Conservation (phyloP, 2,113 vertebrate species). For the Perccottus glenii region DNA sequence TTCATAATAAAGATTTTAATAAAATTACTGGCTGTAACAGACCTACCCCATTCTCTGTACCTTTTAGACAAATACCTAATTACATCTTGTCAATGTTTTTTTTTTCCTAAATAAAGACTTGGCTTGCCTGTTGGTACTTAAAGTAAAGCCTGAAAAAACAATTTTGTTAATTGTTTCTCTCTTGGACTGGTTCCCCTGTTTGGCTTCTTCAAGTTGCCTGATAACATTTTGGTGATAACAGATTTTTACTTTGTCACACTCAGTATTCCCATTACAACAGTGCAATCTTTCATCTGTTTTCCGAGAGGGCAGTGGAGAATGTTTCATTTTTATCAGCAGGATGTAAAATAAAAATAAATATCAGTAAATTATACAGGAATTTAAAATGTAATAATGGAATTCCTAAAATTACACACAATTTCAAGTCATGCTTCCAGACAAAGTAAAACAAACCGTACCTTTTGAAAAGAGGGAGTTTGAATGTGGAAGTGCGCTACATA, state of each 20-base stretch:
- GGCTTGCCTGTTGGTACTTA: slow-evolving; percentile 33
- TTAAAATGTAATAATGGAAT: slow-evolving; percentile 49
- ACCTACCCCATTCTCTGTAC: slow-evolving; percentile 39
- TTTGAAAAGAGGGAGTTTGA: slow-evolving; percentile 30
- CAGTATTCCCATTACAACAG: slow-evolving; percentile 37
- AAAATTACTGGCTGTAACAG: slow-evolving; percentile 42
- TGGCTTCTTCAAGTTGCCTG: slow-evolving; percentile 31
- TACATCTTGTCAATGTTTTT: background rate
- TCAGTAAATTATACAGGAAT: slow-evolving; percentile 58
- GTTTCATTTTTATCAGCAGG: slow-evolving; percentile 68
- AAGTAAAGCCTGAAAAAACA: slow-evolving; percentile 45
- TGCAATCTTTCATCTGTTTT: slow-evolving; percentile 37
- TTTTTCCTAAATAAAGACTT: slow-evolving; percentile 59
- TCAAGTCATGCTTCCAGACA: slow-evolving; percentile 63
- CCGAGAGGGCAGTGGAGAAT: slow-evolving; percentile 31
- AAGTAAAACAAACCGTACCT: slow-evolving; percentile 60
- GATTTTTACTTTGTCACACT: background rate
- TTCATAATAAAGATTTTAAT: background rate
- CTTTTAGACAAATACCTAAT: slow-evolving; percentile 16
- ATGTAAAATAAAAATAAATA: slow-evolving; percentile 74
- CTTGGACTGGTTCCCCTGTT: slow-evolving; percentile 23
- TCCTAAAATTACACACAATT: slow-evolving; percentile 51
- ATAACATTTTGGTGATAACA: background rate
- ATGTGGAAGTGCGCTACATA: slow-evolving; percentile 5
- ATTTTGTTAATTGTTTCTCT: slow-evolving; percentile 33